phyloP scores from a whole-genome alignment of 1,140 invertebrate species.

The Lepidostoma basale region DNA sequence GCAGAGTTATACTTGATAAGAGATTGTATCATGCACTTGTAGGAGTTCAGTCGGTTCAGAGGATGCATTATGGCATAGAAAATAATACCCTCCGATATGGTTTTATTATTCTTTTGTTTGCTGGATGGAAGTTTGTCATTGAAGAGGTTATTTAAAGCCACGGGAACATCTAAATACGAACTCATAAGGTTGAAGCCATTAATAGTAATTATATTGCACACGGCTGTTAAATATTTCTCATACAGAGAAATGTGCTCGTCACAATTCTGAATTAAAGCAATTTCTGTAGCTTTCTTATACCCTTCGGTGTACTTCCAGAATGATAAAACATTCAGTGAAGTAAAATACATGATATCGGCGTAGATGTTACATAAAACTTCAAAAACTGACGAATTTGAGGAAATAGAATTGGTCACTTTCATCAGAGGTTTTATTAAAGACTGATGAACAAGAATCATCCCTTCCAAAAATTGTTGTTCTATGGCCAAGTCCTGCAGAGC shows the following conservation, averaged over 20 bases:
- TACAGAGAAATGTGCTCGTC: slow-evolving; percentile 76
- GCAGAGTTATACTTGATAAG: slow-evolving; percentile 54
- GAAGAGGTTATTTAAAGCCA: slow-evolving; percentile 65
- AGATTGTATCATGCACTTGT: slow-evolving; percentile 60
- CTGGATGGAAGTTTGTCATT: slow-evolving; percentile 61
- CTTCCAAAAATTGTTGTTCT: slow-evolving; percentile 73
- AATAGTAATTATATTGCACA: slow-evolving; percentile 78
- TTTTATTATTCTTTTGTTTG: slow-evolving; percentile 64
- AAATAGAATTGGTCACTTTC: slow-evolving; percentile 63
- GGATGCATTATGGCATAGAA: slow-evolving; percentile 66
- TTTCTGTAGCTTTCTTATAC: slow-evolving; percentile 68
- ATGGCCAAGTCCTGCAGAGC: slow-evolving; percentile 65
- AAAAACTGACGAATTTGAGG: slow-evolving; percentile 65
- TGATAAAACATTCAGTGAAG: slow-evolving; percentile 69
- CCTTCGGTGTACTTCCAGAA: slow-evolving; percentile 70
- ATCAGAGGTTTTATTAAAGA: slow-evolving; percentile 67
- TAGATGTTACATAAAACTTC: slow-evolving; percentile 71
- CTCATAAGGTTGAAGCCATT: slow-evolving; percentile 73
- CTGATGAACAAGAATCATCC: slow-evolving; percentile 68
- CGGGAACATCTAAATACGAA: slow-evolving; percentile 65
- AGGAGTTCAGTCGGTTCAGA: slow-evolving; percentile 64
- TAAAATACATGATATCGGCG: slow-evolving; percentile 72
- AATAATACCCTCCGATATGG: slow-evolving; percentile 64
- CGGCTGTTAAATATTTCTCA: slow-evolving; percentile 72
- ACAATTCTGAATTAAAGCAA: slow-evolving; percentile 71